These are phyloP conservation scores for Otolemur garnettii DNA, from an alignment of 2,113 vertebrate genomes.

Conservation along the genomic window DNA sequence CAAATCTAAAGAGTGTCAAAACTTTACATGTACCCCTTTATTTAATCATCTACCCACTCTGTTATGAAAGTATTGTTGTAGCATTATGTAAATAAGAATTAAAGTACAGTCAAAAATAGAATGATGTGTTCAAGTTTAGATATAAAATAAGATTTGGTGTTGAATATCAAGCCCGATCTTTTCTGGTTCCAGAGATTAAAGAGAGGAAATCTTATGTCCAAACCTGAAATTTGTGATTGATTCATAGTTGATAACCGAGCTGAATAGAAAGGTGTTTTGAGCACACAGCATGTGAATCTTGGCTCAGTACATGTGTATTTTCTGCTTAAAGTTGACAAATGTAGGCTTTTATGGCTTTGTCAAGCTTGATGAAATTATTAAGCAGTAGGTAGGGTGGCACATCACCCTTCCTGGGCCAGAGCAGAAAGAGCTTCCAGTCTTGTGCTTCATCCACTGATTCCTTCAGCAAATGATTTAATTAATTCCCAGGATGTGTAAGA, in stretches of 20 bases:
- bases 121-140: background rate
- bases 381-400: background rate
- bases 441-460: background rate
- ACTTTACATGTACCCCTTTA: background rate
- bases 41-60: background rate
- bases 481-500: background rate
- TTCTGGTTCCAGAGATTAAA: conserved; percentile 5
- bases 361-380: background rate
- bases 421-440: background rate
- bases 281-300: background rate
- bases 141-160: background rate
- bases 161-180: background rate
- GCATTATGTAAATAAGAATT: background rate
- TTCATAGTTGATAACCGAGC: background rate
- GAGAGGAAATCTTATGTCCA: background rate
- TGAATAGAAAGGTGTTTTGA: background rate
- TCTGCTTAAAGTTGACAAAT: background rate
- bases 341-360: background rate
- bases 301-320: background rate
- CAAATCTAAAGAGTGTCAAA: background rate
- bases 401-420: background rate
- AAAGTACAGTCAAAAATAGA: conserved; percentile 1
- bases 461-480: background rate
- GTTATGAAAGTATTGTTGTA: background rate
- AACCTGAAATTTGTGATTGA: background rate